Percentiles rank a stretch among this genome's conserved stretches.
Evolutionary conservation across 2,888 invertebrate genomes (phyloP).

Genomic region (Pollenia labialis): DNA sequence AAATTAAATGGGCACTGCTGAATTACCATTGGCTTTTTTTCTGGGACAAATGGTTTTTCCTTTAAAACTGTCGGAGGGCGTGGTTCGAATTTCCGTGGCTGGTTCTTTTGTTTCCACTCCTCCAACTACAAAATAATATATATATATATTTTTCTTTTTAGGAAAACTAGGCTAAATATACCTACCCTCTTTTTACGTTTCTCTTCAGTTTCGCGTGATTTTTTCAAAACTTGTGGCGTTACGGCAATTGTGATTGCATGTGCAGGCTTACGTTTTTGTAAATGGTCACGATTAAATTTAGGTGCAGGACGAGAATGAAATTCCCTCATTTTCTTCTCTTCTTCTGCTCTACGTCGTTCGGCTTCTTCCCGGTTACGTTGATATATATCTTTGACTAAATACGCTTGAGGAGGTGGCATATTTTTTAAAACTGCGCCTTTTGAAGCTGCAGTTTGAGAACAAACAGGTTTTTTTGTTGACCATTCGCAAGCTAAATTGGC

Average conservation of each 20-base stretch:
- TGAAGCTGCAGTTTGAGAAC: background rate
- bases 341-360: conserved; percentile 76
- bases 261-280: conserved; percentile 65
- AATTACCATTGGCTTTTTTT: conserved; percentile 73
- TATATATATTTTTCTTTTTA: background rate
- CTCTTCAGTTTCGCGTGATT: conserved; percentile 76
- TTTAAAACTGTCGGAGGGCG: conserved; percentile 75
- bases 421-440: conserved; percentile 60
- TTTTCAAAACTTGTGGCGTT: conserved; percentile 81
- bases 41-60: conserved; percentile 78
- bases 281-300: conserved; percentile 77
- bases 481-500: conserved; percentile 72
- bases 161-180: background rate
- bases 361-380: conserved; percentile 78
- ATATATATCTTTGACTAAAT: conserved; percentile 79
- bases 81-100: conserved; percentile 74
- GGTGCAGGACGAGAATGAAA: conserved; percentile 82
- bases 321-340: conserved; percentile 80
- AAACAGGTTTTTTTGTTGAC: conserved; percentile 70
- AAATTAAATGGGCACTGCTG: conserved; percentile 80
- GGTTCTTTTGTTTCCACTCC: conserved; percentile 75
- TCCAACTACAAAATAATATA: conserved; percentile 74
- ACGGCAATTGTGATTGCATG: conserved; percentile 78
- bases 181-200: conserved; percentile 76
- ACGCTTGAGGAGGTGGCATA: conserved; percentile 76